Percentiles rank a stretch among this genome's conserved stretches.
phyloP scores from a whole-genome alignment of 1,140 invertebrate genomes.

The Asbolus verrucosus region DNA sequence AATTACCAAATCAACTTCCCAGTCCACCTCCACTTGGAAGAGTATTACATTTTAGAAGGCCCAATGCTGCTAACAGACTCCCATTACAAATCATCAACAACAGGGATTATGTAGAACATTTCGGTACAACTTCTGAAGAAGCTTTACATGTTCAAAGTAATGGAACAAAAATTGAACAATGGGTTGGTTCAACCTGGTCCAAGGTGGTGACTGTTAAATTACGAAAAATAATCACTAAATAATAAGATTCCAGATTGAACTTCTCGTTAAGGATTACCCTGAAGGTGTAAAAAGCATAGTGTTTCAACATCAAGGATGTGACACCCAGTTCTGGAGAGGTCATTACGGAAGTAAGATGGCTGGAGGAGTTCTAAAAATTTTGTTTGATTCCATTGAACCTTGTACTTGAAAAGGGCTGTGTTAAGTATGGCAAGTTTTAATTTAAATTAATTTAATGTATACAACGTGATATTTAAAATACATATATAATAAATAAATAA shows the following conservation, averaged over 20 bases:
- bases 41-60: too few species aligned
- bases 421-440: not conserved
- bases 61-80: too few species aligned
- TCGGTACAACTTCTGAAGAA: too few species aligned
- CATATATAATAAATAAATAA: too few species aligned
- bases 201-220: too few species aligned
- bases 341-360: conserved; percentile 79
- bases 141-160: conserved; percentile 8
- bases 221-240: too few species aligned
- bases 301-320: conserved; percentile 69
- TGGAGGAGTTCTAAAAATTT: conserved; percentile 67
- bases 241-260: conserved; percentile 60
- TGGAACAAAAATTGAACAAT: conserved; percentile 47
- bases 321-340: conserved; percentile 74
- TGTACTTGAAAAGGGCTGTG: not conserved
- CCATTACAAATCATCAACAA: too few species aligned
- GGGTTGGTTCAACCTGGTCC: conserved; percentile 53
- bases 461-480: too few species aligned
- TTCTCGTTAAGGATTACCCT: conserved; percentile 59
- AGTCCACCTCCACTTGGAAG: too few species aligned
- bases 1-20: too few species aligned
- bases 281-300: conserved; percentile 56
- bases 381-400: conserved; percentile 58
- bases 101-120: too few species aligned
- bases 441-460: too few species aligned